Conservation (phyloP, 2,888 invertebrate species). For the Tribolium freemani region DNA sequence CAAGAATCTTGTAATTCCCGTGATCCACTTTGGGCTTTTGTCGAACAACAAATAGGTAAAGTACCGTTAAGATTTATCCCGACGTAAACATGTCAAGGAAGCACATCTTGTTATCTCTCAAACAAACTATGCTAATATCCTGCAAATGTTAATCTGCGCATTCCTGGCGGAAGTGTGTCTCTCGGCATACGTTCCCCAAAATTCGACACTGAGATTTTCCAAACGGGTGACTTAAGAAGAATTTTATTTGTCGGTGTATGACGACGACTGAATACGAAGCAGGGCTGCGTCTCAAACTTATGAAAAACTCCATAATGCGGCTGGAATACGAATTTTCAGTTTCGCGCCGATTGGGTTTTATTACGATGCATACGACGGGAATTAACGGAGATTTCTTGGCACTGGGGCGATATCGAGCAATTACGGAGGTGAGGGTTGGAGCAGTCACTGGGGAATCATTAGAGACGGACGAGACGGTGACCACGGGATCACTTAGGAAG, state of each 20-base stretch:
- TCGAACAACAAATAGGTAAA: slow-evolving; percentile 12
- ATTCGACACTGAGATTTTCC: slow-evolving; percentile 41
- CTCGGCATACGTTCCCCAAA: slow-evolving; percentile 24
- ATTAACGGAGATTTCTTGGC: neutral
- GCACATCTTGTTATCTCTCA: slow-evolving; percentile 38
- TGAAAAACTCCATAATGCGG: slow-evolving; percentile 49
- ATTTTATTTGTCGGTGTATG: slow-evolving; percentile 52
- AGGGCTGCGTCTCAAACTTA: slow-evolving; percentile 48
- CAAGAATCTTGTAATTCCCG: neutral
- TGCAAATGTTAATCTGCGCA: slow-evolving; percentile 31
- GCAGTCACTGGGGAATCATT: slow-evolving; percentile 22
- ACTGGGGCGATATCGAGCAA: neutral
- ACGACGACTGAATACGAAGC: slow-evolving; percentile 49
- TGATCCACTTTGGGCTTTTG: neutral
- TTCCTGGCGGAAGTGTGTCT: neutral
- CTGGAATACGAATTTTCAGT: slow-evolving; percentile 50
- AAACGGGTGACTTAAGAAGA: slow-evolving; percentile 43
- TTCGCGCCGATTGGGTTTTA: slow-evolving; percentile 32
- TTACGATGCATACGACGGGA: neutral
- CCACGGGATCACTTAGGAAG: slow-evolving; percentile 31
- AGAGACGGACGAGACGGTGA: slow-evolving; percentile 24
- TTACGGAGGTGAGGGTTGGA: neutral
- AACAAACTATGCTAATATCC: slow-evolving; percentile 44
- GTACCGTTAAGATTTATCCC: neutral
- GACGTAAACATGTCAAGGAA: slow-evolving; percentile 25